Base-by-base conservation (phyloP, 2,113 vertebrate genomes). In the Thinocorus orbignyianus region DNA sequence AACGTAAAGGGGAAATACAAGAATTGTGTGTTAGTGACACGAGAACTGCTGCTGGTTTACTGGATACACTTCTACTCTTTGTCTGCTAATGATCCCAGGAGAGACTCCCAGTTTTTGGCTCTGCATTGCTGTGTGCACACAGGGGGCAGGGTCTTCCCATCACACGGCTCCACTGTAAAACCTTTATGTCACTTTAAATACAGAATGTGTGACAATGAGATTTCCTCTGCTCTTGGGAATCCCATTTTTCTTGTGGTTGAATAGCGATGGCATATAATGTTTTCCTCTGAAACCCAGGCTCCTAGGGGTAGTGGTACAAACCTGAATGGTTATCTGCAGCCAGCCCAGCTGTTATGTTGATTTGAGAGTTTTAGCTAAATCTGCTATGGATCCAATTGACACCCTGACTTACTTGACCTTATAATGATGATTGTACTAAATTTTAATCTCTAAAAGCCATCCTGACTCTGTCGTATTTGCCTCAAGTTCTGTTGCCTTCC, bases 61-160 rank as follows among this genome's bases (percentile, higher is more conserved):
- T 23, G 6, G 22, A 37, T 15, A 20, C 25, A 1, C 17, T 31
- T 37, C 13, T 18, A 54, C 30, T 41, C 60, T 41, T 42, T 48
- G 46, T 46, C 46, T 46, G 1, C 54, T 54, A 31, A 5, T 7
- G 42, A 44, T 26, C 20, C 51, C 10, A 3, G 51, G 28, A 4
- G 1, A 9, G 9, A 35, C 31, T 44, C 54, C 11, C 62, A 15
- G 49, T 0, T 33, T 19, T 24, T 44, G 49, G 31, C 30, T 41
- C 81, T 55, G 68, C 69, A 23, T 16, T 33, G 60, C 54, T 44
- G 49, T 5, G 35, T 33, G 64, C 71, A 13, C 82, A 30, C 37
- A 30, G 39, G 3, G 9, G 1, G 7, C 1, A 2, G 1, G 6
- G 22, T 2, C 1, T 18, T 80, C 48, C 82, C 16, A 11, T 8